Base-by-base conservation (phyloP, 2,797 vertebrate genomes). In the Sitta carolinensis region DNA sequence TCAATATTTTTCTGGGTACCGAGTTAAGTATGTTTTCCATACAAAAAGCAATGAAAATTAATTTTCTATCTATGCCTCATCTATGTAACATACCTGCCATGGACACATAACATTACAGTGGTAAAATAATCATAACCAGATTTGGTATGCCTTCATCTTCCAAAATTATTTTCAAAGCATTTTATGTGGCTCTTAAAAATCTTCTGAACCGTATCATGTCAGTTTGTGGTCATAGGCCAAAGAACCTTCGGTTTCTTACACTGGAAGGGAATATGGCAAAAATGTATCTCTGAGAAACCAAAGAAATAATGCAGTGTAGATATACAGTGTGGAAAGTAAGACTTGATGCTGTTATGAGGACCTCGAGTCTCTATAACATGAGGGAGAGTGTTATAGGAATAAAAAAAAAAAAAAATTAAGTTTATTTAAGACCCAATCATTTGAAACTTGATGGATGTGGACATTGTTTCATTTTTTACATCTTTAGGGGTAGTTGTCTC, bases 91-190 rank as follows among this genome's bases (percentile, higher is more conserved):
- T 94, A 84, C 76, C 88, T 95, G 86, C 43, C 43, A 59, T 10
- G 27, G 78, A 86, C 63, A 68, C 26, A 52, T 58, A 94, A 92
- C 42, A 51, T 89, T 80, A 42, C 59, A 69, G 67, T 64, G 57
- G 76, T 81, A 94, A 95, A 86, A 93, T 92, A 96, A 94, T 91
- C 54, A 52, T 85, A 91, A 89, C 61, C 95, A 95, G 93, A 72
- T 83, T 51, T 91, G 82, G 91, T 85, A 93, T 96, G 93, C 94
- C 94, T 96, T 94, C 79, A 80, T 96, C 91, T 94, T 96, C 48
- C 38, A 54, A 57, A 91, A 90, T 54, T 32, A 70, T 95, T 95
- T 95, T 92, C 61, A 63, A 74, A 92, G 78, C 52, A 84, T 95
- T 94, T 94, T 89, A 78, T 94, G 45, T 64, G 64, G 45, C 45